Evolutionary conservation across 2,888 invertebrate genomes (phyloP).

Genomic region (Nymphalis urticae): DNA sequence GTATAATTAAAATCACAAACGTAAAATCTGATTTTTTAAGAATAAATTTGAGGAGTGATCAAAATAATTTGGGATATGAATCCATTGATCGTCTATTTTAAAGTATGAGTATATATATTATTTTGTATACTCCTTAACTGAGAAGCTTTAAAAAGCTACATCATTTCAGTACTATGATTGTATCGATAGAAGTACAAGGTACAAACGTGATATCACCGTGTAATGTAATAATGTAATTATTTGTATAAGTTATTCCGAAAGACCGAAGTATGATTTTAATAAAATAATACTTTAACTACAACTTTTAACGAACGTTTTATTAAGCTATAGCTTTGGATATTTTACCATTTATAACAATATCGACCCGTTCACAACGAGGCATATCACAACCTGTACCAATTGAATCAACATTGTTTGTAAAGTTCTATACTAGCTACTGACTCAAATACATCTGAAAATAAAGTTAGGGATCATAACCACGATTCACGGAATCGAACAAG

Average conservation of each 20-base stretch:
- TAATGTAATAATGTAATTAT: conserved; percentile 58
- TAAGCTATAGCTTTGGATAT: conserved; percentile 80
- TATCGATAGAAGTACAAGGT: conserved; percentile 66
- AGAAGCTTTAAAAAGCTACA: conserved; percentile 62
- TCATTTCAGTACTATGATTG: conserved; percentile 62
- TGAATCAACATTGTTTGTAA: conserved; percentile 82
- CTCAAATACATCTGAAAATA: conserved; percentile 79
- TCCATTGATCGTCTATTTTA: conserved; percentile 43
- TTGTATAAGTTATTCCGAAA: conserved; percentile 77
- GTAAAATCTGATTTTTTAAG: conserved; percentile 4
- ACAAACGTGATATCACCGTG: conserved; percentile 68
- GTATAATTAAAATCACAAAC: conserved; percentile 43
- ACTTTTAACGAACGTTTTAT: conserved; percentile 79
- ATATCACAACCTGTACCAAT: conserved; percentile 82
- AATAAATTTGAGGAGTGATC: background rate
- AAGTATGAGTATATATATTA: conserved; percentile 49
- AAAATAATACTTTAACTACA: conserved; percentile 79
- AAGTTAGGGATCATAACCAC: conserved; percentile 77
- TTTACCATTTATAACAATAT: conserved; percentile 81
- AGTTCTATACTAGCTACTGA: conserved; percentile 81
- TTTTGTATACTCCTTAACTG: conserved; percentile 53
- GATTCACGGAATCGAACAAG: conserved; percentile 81
- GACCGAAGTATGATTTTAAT: conserved; percentile 73
- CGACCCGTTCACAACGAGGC: conserved; percentile 81
- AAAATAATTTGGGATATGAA: conserved; percentile 14